Percentiles rank a stretch among this genome's conserved stretches.
phyloP scores from a whole-genome alignment of 2,797 vertebrate species.

The Propithecus perrieri region DNA sequence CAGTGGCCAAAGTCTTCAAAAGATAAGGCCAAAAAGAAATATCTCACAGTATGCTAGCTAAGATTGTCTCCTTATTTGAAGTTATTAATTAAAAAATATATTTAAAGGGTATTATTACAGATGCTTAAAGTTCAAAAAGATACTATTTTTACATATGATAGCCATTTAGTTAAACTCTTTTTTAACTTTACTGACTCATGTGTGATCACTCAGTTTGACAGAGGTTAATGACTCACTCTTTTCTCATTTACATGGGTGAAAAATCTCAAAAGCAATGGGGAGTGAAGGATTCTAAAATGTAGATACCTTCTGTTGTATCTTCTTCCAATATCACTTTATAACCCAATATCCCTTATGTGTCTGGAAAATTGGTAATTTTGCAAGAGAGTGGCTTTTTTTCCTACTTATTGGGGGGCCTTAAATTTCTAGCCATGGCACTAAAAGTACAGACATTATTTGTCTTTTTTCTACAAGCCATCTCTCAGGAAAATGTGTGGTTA shows the following conservation, averaged over 20 bases:
- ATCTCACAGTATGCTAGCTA: background rate
- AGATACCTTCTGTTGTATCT: background rate
- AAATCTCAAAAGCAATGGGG: conserved; percentile 23
- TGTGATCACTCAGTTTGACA: conserved; percentile 7
- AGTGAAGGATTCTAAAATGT: conserved; percentile 19
- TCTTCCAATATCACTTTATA: conserved; percentile 19
- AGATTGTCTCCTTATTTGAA: conserved; percentile 20
- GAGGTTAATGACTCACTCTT: background rate
- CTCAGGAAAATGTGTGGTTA: conserved; percentile 12
- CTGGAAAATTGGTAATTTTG: conserved; percentile 17
- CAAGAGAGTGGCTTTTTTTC: background rate
- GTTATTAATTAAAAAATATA: conserved; percentile 34
- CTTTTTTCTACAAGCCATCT: conserved; percentile 5
- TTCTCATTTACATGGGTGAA: background rate
- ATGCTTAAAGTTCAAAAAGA: conserved; percentile 11
- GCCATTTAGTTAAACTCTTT: conserved; percentile 41
- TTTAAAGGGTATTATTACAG: background rate
- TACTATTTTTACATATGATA: conserved; percentile 10
- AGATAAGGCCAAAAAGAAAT: conserved; percentile 38
- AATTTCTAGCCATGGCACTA: conserved; percentile 36
- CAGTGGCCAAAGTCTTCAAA: conserved; percentile 45
- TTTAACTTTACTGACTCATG: conserved; percentile 24
- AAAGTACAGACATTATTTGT: conserved; percentile 7
- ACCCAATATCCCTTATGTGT: background rate
- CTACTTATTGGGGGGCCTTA: conserved; percentile 10